Percentiles rank a stretch among this genome's conserved stretches.
These are phyloP conservation scores for Thamnophis elegans DNA, from an alignment of 2,797 vertebrate species.

Conservation along the genomic window DNA sequence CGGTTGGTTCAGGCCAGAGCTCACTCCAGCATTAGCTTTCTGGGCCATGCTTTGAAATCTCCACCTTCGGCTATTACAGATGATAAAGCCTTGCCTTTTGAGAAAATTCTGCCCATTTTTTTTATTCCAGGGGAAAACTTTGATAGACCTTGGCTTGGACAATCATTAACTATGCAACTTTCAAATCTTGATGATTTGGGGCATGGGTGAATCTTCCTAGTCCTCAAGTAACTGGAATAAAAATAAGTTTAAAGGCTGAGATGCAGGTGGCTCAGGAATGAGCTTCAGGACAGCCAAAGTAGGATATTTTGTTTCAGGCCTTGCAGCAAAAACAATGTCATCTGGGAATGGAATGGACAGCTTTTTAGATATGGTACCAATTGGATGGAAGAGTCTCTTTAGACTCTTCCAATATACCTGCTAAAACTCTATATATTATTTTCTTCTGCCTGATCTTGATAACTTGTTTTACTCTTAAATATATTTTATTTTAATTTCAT, in stretches of 20 bases:
- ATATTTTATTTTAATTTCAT: background rate
- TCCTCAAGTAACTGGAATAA: background rate
- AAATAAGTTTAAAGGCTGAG: background rate
- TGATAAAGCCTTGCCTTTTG: background rate
- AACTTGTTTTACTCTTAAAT: background rate
- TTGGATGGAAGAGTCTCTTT: background rate
- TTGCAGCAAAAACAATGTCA: background rate
- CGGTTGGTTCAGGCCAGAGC: constrained; percentile 12
- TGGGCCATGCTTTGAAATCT: background rate
- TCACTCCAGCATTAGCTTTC: background rate
- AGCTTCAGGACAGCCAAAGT: background rate
- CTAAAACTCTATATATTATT: background rate
- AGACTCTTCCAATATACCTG: background rate
- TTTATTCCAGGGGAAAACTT: background rate
- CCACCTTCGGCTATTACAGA: background rate
- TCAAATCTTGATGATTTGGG: background rate
- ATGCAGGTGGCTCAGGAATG: background rate
- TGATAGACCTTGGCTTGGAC: background rate
- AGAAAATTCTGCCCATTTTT: background rate
- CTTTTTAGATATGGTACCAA: background rate
- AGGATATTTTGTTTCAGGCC: background rate
- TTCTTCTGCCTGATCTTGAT: background rate
- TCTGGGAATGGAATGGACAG: background rate
- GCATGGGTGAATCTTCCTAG: background rate
- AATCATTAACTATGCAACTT: background rate